A percentile compares a stretch with the other conserved stretches of the same genome.
These are phyloP conservation scores for Staurois parvus DNA, from an alignment of 2,797 vertebrate genomes.

Conservation along the genomic window DNA sequence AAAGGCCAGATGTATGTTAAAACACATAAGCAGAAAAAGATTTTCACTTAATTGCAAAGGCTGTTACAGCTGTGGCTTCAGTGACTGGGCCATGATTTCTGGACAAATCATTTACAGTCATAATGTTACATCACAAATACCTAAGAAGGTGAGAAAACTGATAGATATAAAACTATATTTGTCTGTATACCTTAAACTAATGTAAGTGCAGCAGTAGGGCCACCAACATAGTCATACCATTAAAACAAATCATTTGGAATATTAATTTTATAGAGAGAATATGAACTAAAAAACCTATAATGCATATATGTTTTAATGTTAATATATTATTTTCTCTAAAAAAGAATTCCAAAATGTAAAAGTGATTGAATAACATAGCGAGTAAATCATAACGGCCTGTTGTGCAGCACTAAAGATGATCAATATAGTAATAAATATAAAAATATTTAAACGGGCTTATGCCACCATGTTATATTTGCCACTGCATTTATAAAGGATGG, in stretches of 20 bases:
- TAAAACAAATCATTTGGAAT: background rate
- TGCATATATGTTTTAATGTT: too few species aligned
- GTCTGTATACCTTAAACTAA: conserved; percentile 2
- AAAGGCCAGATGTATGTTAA: conserved; percentile 54
- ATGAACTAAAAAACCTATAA: too few species aligned
- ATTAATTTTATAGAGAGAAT: background rate
- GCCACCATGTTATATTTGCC: too few species aligned
- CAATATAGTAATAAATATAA: too few species aligned
- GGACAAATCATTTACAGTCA: conserved; percentile 41
- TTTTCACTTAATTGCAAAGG: conserved; percentile 52
- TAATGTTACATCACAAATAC: conserved; percentile 24
- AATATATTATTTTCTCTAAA: too few species aligned
- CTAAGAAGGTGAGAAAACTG: conserved; percentile 34
- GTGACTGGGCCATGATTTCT: conserved; percentile 18
- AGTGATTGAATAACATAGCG: too few species aligned
- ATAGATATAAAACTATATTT: conserved; percentile 18
- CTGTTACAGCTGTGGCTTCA: conserved; percentile 47
- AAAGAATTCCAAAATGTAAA: too few species aligned
- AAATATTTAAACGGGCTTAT: too few species aligned
- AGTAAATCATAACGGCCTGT: too few species aligned
- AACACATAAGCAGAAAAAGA: conserved; percentile 37
- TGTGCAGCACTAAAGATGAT: too few species aligned
- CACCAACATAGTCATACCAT: conserved; percentile 10
- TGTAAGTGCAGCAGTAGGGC: background rate
- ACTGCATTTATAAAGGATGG: too few species aligned